A percentile compares a stretch with the other conserved stretches of the same genome.
Evolutionary conservation across 2,113 vertebrate genomes (phyloP).

Genomic region (Dermatemys mawii): DNA sequence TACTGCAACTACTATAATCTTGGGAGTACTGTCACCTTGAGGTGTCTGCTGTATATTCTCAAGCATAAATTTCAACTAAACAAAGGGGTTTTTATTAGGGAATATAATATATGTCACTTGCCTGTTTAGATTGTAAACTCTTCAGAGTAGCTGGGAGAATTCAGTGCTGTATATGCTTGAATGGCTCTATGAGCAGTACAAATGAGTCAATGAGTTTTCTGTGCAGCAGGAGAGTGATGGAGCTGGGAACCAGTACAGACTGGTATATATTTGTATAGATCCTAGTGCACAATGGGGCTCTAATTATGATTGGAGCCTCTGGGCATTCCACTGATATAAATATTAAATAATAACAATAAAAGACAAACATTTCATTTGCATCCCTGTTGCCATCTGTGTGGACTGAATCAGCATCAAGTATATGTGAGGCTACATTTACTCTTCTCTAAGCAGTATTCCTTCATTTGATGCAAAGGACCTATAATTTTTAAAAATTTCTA

Average conservation of each 20-base stretch:
- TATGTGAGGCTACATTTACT: slow-evolving; percentile 35
- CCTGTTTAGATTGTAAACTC: neutral
- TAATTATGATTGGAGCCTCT: slow-evolving; percentile 36
- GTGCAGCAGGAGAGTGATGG: slow-evolving; percentile 36
- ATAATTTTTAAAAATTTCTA: neutral
- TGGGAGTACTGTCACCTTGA: neutral
- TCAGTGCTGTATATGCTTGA: slow-evolving; percentile 27
- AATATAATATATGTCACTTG: neutral
- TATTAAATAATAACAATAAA: slow-evolving; percentile 69
- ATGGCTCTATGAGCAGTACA: slow-evolving; percentile 45
- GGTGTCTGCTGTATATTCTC: neutral
- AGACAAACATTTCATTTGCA: slow-evolving; percentile 55
- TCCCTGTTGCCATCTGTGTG: slow-evolving; percentile 54
- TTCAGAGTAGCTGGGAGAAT: slow-evolving; percentile 50
- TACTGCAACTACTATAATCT: neutral
- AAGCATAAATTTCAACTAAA: neutral
- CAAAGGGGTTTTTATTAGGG: neutral
- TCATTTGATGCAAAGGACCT: slow-evolving; percentile 10
- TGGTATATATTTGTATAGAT: neutral
- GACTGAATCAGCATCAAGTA: slow-evolving; percentile 34
- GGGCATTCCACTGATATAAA: slow-evolving; percentile 56
- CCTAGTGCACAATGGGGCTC: slow-evolving; percentile 17
- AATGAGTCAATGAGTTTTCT: slow-evolving; percentile 55
- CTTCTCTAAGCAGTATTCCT: slow-evolving; percentile 28
- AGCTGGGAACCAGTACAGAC: slow-evolving; percentile 39